Base-by-base conservation (phyloP, 2,113 vertebrate genomes). In the Muscicapa adusta region DNA sequence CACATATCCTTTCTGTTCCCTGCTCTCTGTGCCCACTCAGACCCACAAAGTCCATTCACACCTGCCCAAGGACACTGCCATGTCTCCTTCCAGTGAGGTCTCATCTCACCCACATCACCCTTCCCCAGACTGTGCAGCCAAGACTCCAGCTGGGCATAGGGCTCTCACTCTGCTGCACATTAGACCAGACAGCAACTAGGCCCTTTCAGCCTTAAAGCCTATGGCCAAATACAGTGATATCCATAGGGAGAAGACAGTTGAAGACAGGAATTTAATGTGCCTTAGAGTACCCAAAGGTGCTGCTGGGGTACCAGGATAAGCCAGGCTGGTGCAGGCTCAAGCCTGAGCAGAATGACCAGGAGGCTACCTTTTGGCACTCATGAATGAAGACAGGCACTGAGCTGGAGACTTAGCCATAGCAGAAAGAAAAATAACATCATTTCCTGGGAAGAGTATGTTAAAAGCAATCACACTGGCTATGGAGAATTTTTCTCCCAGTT, bases 11-110 rank as follows among this genome's bases (percentile, higher is more conserved):
- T 9, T 85, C 36, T 3, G 3, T 28, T 83, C 8, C 29, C 31
- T 14, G 5, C 29, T 61, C 40, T 61, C 42, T 0, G 0, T 19
- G 53, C 14, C 18, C 3, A 2, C 5, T 2, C 38, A 43, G 50
- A 24, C 24, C 25, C 54, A 12, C 24, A 29, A 40, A 60, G 10
- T 8, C 72, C 72, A 1, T 43, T 56, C 8, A 7, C 14, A 28
- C 10, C 28, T n/a, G 36, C 29, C 33, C 47, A 57, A n/a, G 57
- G 72, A 61, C 12, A 4, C 47, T 57, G 31, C 42, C 42, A 6
- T 16, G 36, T 23, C 42, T 61, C 42, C 17, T n/a, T 60, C 42
- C 24, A 34, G 22, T 0, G 0, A 71, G 20, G 26, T 83, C 47
- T 28, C 34, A 10, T 8, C 24, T 71, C 34, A 25, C 11, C 20